phyloP scores from a whole-genome alignment of 2,888 invertebrate species.

The Caenorhabditis doughertyi region DNA sequence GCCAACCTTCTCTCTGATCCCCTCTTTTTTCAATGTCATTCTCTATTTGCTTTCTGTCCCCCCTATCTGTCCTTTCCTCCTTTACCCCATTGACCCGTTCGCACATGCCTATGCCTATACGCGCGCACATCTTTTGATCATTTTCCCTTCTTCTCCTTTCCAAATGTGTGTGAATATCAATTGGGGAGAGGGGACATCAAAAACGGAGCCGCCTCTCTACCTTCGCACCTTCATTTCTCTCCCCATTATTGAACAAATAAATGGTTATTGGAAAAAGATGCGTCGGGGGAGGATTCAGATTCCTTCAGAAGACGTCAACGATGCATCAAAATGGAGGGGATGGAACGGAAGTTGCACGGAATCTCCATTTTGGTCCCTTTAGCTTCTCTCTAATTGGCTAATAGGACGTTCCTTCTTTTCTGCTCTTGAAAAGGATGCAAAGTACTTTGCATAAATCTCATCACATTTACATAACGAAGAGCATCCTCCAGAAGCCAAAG shows the following conservation, averaged over 20 bases:
- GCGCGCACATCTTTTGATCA: slow-evolving; percentile 26
- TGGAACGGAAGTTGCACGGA: slow-evolving; percentile 47
- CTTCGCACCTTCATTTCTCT: not conserved
- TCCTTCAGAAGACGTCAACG: not conserved
- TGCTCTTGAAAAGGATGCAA: not conserved
- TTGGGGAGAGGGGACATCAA: slow-evolving; percentile 16
- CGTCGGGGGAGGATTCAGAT: no score
- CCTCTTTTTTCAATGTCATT: not conserved
- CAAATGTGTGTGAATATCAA: slow-evolving; percentile 18
- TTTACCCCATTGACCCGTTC: not conserved
- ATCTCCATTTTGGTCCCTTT: not conserved
- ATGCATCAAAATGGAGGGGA: not conserved
- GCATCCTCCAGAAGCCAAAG: not conserved
- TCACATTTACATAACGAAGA: slow-evolving; percentile 46
- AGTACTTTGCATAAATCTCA: slow-evolving; percentile 58
- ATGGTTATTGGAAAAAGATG: not conserved
- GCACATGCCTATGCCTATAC: no score
- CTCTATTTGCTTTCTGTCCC: slow-evolving; percentile 3
- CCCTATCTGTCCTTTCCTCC: not conserved
- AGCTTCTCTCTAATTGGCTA: slow-evolving; percentile 41
- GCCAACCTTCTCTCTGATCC: no score
- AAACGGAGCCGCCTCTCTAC: slow-evolving; percentile 8
- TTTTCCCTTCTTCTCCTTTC: no score
- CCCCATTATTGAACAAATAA: not conserved
- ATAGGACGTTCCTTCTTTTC: slow-evolving; percentile 21